Conservation (phyloP, 2,888 invertebrate genomes). For the Drosophila nr. fundita region DNA sequence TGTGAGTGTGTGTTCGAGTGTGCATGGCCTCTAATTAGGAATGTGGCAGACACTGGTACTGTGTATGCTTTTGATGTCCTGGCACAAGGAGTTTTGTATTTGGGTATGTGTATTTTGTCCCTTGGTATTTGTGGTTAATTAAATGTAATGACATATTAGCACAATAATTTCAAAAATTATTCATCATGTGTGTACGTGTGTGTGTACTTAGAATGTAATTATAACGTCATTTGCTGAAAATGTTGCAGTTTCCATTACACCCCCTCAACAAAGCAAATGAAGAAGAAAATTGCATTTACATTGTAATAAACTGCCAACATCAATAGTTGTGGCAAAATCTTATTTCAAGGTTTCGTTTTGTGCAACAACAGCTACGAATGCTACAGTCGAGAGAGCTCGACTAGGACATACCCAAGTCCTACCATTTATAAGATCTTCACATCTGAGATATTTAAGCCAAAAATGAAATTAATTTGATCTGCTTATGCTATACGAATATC, state of each 20-base stretch:
- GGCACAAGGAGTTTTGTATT: constrained; percentile 17
- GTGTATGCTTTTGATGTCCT: constrained; percentile 67
- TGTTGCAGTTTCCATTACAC: constrained; percentile 13
- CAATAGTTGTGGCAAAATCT: not conserved
- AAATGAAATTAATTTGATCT: not conserved
- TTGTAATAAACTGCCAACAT: constrained; percentile 2
- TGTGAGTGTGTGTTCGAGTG: not conserved
- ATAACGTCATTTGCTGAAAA: constrained; percentile 27
- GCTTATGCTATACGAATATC: not conserved
- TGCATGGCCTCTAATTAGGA: constrained; percentile 58
- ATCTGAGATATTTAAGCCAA: not conserved
- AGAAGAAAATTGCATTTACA: constrained; percentile 49
- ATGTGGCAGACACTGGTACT: constrained; percentile 11
- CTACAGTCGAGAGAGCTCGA: not conserved
- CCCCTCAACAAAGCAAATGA: constrained; percentile 34
- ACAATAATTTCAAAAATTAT: constrained; percentile 56
- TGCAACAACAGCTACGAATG: constrained; percentile 26
- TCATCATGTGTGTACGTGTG: not conserved
- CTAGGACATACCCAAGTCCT: not conserved
- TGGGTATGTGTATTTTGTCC: not conserved
- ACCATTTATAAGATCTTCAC: not conserved
- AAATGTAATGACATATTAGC: constrained; percentile 72
- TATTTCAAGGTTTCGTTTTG: constrained; percentile 26
- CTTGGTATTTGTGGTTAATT: constrained; percentile 73
- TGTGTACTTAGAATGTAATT: constrained; percentile 19